phyloP scores from a whole-genome alignment of 2,797 vertebrate genomes.

The Parambassis ranga region DNA sequence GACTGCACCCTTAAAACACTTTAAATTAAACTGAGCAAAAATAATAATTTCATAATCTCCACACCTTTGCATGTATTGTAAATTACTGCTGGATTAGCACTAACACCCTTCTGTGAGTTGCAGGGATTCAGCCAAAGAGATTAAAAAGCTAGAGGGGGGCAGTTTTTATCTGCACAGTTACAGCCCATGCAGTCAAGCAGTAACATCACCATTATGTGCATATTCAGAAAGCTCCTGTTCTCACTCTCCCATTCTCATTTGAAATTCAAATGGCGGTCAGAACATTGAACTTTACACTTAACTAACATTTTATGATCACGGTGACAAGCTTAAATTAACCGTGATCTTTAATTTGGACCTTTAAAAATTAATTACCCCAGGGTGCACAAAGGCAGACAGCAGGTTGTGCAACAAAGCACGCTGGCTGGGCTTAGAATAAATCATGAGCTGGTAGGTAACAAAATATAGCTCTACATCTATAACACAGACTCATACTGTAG shows the following conservation, averaged over 20 bases:
- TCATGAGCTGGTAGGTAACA: not conserved
- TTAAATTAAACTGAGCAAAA: not conserved
- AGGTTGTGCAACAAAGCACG: not conserved
- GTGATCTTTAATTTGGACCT: not conserved
- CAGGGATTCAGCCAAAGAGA: slow-evolving; percentile 27
- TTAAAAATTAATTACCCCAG: slow-evolving; percentile 20
- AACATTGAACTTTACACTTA: slow-evolving; percentile 17
- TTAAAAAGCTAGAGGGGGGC: slow-evolving; percentile 36
- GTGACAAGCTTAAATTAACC: not conserved
- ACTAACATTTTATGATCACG: slow-evolving; percentile 9
- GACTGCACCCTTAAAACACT: not conserved
- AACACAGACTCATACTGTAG: not conserved
- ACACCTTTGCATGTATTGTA: slow-evolving; percentile 11
- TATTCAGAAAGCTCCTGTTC: slow-evolving; percentile 2
- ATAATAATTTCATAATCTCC: not conserved
- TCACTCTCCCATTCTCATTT: not conserved
- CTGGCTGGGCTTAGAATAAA: not conserved
- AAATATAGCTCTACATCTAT: not conserved
- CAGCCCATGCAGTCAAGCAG: not conserved
- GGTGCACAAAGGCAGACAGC: not conserved
- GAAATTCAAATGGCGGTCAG: not conserved
- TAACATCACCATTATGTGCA: not conserved
- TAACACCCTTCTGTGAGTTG: slow-evolving; percentile 36
- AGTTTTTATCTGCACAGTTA: slow-evolving; percentile 14
- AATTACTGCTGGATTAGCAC: slow-evolving; percentile 41